A percentile compares a stretch with the other conserved stretches of the same genome.
These are phyloP conservation scores for Rousettus madagascariensis DNA, from an alignment of 2,797 vertebrate genomes.

Conservation along the genomic window DNA sequence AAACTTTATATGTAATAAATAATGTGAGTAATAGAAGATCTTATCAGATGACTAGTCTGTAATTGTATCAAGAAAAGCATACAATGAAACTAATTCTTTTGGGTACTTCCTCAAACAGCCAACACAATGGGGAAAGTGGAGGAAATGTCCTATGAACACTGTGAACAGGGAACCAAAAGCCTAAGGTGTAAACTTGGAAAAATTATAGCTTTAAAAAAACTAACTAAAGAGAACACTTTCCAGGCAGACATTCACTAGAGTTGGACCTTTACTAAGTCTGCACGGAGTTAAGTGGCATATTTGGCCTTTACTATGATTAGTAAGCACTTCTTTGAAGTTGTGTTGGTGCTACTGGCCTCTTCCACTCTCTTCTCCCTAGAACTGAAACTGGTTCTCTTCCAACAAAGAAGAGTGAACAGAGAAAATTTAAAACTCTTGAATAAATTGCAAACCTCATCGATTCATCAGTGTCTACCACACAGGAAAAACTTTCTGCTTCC, in stretches of 20 bases:
- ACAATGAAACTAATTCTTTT: slow-evolving; percentile 49
- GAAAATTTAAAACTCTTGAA: slow-evolving; percentile 74
- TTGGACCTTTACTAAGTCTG: background rate
- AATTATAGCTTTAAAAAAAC: slow-evolving; percentile 39
- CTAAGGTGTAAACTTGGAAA: background rate
- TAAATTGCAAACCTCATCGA: slow-evolving; percentile 56
- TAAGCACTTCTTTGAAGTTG: slow-evolving; percentile 7
- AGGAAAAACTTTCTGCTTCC: slow-evolving; percentile 79
- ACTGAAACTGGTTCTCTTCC: slow-evolving; percentile 53
- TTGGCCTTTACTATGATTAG: slow-evolving; percentile 28
- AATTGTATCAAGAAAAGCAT: slow-evolving; percentile 49
- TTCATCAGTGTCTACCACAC: slow-evolving; percentile 73
- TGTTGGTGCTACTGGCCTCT: slow-evolving; percentile 42
- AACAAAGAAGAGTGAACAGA: slow-evolving; percentile 65
- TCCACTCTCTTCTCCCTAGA: background rate
- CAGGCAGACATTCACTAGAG: background rate
- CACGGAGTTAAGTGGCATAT: background rate
- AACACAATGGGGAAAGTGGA: slow-evolving; percentile 49
- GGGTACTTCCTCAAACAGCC: slow-evolving; percentile 47
- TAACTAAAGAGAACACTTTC: background rate
- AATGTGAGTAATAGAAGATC: slow-evolving; percentile 19
- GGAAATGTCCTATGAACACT: slow-evolving; percentile 9
- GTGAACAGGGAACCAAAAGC: slow-evolving; percentile 27
- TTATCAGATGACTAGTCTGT: slow-evolving; percentile 13
- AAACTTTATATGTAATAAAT: slow-evolving; percentile 30